phyloP scores from a whole-genome alignment of 2,113 vertebrate species.

The Nycticorax nycticorax region DNA sequence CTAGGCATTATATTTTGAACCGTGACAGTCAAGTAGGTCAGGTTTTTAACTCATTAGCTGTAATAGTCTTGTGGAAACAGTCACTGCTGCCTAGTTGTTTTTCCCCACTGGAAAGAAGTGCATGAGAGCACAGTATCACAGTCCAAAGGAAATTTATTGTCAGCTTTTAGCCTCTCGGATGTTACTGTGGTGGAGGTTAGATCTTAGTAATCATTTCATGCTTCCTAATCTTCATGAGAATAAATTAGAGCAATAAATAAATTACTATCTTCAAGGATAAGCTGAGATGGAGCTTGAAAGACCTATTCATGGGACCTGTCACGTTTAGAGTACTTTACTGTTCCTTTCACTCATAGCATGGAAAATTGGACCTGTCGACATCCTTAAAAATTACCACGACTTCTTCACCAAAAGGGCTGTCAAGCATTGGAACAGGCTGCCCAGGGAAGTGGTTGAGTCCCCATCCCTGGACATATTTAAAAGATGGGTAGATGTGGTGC shows the following conservation, averaged over 20 bases:
- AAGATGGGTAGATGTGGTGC: too few relatives aligned
- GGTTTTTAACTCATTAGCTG: conserved; percentile 48
- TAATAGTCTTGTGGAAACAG: conserved; percentile 8
- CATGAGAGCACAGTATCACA: neutral
- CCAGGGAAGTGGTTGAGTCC: too few relatives aligned
- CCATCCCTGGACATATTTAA: too few relatives aligned
- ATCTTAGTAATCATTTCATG: neutral
- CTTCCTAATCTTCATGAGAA: neutral
- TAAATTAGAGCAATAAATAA: neutral
- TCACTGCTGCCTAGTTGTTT: neutral
- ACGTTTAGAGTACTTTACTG: neutral
- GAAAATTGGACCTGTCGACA: neutral
- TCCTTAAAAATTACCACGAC: neutral
- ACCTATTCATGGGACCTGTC: neutral
- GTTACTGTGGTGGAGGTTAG: neutral
- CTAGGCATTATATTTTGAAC: conserved; percentile 54
- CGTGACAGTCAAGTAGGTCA: conserved; percentile 41
- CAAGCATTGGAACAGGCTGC: too few relatives aligned
- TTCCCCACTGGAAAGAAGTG: neutral
- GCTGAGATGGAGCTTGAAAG: neutral
- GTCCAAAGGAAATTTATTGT: neutral
- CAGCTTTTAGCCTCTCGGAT: neutral
- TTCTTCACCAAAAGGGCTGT: neutral
- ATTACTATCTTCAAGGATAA: neutral
- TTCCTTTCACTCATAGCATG: neutral